Conservation (phyloP, 2,113 vertebrate genomes). For the Salvelinus alpinus region DNA sequence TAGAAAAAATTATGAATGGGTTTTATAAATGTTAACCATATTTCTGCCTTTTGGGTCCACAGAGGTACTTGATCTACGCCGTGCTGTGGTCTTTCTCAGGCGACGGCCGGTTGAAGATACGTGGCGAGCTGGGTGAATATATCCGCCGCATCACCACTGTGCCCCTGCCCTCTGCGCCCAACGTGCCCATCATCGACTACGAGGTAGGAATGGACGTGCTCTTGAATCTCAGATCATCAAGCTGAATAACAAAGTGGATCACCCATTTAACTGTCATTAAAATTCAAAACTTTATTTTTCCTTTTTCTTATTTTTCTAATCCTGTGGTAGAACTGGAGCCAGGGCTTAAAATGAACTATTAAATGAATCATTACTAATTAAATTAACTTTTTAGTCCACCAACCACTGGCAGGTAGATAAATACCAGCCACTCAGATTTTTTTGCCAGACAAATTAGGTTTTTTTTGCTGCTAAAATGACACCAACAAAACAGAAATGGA, state of each 20-base stretch:
- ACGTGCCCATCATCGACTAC: constrained; percentile 98
- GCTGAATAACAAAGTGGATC: not conserved
- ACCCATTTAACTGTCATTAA: not conserved
- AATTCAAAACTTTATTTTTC: no score
- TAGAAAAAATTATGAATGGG: not conserved
- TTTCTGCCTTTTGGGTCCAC: constrained; percentile 8
- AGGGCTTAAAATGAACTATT: no score
- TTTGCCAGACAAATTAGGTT: no score
- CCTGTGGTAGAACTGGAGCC: no score
- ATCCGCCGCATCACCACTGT: constrained; percentile 95
- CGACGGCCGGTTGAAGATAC: constrained; percentile 94
- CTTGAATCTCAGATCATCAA: not conserved
- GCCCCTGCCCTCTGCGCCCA: constrained; percentile 88
- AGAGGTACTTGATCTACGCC: constrained; percentile 94
- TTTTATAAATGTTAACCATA: not conserved
- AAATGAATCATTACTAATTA: no score
- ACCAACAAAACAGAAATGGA: no score
- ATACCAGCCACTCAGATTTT: no score
- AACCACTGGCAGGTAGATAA: no score
- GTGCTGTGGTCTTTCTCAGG: constrained; percentile 98
- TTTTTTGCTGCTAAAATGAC: no score
- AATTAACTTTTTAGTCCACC: no score
- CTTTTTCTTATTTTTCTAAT: no score
- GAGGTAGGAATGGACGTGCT: constrained; percentile 76
- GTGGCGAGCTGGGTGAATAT: constrained; percentile 95